Base-by-base conservation (phyloP, 2,888 invertebrate species). In the Fragum fragum region DNA sequence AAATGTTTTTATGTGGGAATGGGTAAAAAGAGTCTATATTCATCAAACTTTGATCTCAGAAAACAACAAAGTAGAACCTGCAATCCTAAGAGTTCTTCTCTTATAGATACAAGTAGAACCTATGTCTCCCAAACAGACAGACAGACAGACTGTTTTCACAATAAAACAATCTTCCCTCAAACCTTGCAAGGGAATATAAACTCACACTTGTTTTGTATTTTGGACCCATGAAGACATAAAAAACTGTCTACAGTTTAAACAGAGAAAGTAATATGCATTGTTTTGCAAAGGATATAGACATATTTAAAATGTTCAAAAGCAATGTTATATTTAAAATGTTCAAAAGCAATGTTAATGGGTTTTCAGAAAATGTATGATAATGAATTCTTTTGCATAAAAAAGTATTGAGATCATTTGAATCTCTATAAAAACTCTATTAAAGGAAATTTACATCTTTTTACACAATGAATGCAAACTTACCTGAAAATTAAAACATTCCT, bases 181-280 rank as follows among this genome's bases (percentile, higher is more conserved):
- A n/a, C n/a, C n/a, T n/a, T n/a, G n/a, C 26, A 61, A 26, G 28
- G 26, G 26, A 14, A 28, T 11, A 61, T 1, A 61, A 26, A 32
- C n/a, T 63, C 32, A 57, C 21, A 57, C 57, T 57, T 11, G 9
- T 57, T 57, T 57, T 39, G n/a, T 21, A 63, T 52, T 39, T 78
- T 78, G 78, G 78, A 78, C 78, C 78, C 78, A 73, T 57, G 57
- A 42, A 68, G 47, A 59, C 73, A 78, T 18, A 47, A 18, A 47
- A 18, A n/a, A 14, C 14, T 47, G 47, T 47, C 47, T 16, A 47
- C 47, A 47, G 7, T 14, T 47, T 39, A 9, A 16, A 47, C n/a
- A 47, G 47, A 18, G 14, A 47, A 47, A 47, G 32, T 36, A 36
- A 47, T 14, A 47, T 47, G 47, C 47, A 47, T 47, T 47, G 47